Evolutionary conservation across 2,113 vertebrate genomes (phyloP).

Genomic region (Anser brachyrhynchus): DNA sequence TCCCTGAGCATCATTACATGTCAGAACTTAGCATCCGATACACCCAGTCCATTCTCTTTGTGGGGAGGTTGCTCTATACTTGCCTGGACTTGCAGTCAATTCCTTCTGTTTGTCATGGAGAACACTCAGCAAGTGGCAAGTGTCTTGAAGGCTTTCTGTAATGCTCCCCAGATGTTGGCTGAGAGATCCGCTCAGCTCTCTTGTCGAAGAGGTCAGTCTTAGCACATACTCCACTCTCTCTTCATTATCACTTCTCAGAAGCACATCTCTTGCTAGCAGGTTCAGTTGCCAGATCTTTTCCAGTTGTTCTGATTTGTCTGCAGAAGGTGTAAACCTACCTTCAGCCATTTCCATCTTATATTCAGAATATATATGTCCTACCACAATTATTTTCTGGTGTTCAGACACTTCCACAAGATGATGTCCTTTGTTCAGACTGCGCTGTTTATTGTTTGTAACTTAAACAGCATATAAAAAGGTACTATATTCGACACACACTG

Average conservation of each 20-base stretch:
- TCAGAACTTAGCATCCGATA: neutral
- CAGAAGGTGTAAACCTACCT: neutral
- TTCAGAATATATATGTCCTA: neutral
- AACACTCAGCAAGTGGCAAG: constrained; percentile 43
- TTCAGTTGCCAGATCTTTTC: constrained; percentile 70
- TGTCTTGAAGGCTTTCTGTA: constrained; percentile 34
- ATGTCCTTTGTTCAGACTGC: neutral
- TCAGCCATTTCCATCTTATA: constrained; percentile 53
- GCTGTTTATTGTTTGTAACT: neutral
- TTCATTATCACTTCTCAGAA: constrained; percentile 41
- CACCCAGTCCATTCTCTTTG: neutral
- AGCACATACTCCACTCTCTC: neutral
- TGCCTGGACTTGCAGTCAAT: constrained; percentile 62
- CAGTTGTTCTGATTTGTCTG: constrained; percentile 54
- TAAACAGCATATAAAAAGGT: neutral
- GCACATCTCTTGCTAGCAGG: neutral
- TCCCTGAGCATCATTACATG: neutral
- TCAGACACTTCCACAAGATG: neutral
- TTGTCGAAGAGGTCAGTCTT: constrained; percentile 45
- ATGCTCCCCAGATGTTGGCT: constrained; percentile 52
- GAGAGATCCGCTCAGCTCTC: constrained; percentile 61
- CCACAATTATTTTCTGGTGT: neutral
- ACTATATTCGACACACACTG: neutral
- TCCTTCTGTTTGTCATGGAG: constrained; percentile 56
- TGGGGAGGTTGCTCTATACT: neutral